Base-by-base conservation (phyloP, 1,140 invertebrate genomes). In the Orussus abietinus region DNA sequence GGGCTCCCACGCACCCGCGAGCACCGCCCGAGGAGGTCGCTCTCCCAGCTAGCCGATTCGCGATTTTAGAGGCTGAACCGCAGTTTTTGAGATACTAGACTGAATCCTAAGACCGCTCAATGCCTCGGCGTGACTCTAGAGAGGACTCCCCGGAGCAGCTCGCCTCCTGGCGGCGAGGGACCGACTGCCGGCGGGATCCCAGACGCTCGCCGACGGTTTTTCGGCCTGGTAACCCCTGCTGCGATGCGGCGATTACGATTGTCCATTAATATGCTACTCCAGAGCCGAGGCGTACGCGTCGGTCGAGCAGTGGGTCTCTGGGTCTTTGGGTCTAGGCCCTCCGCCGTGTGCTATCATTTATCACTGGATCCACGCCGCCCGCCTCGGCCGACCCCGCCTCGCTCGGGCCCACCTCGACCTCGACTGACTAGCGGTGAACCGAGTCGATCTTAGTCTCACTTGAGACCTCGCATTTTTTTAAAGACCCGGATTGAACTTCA, bases 251-350 rank as follows among this genome's bases (percentile, higher is more conserved):
- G 65, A 72, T 72, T 72, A 69, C 61, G 53, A 64, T 66, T 65
- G 61, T 65, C 64, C 59, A 70, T 72, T 73, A 73, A 73, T 71
- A 69, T 69, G 60, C 62, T n/a, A n/a, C n/a, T 62, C 57, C 50
- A 51, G 15, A 14, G 35, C 45, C 47, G 51, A 38, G 52, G 55
- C 45, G 39, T 42, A 12, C 31, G 47, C 41, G 9, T n/a, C 35
- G 43, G 22, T 25, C 6, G 18, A 49, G 43, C 50, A 61, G 54
- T 67, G 59, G 66, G 66, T 69, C 62, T 63, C 45, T 66, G 55
- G 66, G 66, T 69, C 60, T 70, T 54, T 33, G 51, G 67, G 63
- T 68, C 62, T 66, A 64, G 59, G 58, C 53, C 56, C 52, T 53
- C 42, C 38, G 45, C n/a, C 43, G 42, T 44, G 37, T 55, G 45